Conservation (phyloP, 2,797 vertebrate species). For the Poeciliopsis presidionis region DNA sequence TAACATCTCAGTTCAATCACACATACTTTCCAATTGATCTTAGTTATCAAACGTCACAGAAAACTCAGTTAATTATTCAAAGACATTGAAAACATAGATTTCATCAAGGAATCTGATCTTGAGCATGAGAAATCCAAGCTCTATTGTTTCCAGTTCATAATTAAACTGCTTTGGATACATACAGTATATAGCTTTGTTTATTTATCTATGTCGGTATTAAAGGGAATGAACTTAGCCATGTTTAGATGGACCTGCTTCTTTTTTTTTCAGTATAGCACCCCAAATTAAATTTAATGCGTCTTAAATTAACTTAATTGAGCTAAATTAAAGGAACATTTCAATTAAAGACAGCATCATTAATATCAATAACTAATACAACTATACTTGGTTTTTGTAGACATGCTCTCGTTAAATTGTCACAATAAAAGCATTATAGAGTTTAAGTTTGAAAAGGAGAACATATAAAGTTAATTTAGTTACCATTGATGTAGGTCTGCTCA, state of each 20-base stretch:
- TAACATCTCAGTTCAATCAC: too few relatives aligned
- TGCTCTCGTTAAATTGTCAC: too few relatives aligned
- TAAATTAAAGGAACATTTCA: not conserved
- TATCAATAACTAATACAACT: not conserved
- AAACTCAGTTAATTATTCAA: too few relatives aligned
- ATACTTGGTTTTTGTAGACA: not conserved
- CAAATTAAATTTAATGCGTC: not conserved
- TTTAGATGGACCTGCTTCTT: not conserved
- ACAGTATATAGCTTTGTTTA: not conserved
- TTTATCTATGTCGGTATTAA: not conserved
- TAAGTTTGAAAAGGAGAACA: not conserved
- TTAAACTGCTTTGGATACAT: not conserved
- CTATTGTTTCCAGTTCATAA: not conserved
- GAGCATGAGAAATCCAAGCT: not conserved
- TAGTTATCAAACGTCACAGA: too few relatives aligned
- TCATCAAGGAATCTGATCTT: not conserved
- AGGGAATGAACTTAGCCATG: not conserved
- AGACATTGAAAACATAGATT: not conserved
- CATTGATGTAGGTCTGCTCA: conserved; percentile 97
- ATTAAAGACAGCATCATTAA: not conserved
- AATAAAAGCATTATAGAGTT: not conserved
- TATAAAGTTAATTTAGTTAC: conserved; percentile 69
- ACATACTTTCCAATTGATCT: too few relatives aligned
- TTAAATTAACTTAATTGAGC: not conserved
- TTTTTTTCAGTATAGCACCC: not conserved